Conservation (phyloP, 2,113 vertebrate species). For the Athene noctua region DNA sequence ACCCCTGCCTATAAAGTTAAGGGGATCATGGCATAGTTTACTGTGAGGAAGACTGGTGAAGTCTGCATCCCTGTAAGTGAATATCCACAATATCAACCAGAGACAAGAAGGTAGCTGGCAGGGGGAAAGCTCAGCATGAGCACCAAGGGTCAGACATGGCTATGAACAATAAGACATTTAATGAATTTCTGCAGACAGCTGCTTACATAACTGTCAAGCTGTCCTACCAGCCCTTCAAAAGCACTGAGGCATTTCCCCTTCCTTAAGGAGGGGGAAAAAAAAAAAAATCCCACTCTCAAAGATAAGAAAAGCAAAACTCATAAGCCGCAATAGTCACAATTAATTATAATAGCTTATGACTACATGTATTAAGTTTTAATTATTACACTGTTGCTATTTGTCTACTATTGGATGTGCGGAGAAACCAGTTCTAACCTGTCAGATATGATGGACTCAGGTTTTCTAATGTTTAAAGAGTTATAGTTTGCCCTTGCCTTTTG, state of each 20-base stretch:
- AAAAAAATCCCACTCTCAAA: background rate
- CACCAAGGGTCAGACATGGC: conserved; percentile 39
- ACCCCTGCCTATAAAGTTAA: background rate
- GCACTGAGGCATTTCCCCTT: conserved; percentile 30
- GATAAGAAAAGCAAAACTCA: conserved; percentile 14
- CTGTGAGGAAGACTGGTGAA: background rate
- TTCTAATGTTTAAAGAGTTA: conserved; percentile 13
- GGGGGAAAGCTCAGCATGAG: conserved; percentile 31
- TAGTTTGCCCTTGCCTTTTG: conserved; percentile 24
- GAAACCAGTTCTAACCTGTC: conserved; percentile 40
- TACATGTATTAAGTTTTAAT: conserved; percentile 46
- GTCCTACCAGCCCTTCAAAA: conserved; percentile 25
- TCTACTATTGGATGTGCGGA: background rate
- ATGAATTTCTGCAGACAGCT: conserved; percentile 66
- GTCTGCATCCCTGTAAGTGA: conserved; percentile 17
- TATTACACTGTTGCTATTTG: conserved; percentile 32
- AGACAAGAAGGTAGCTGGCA: background rate
- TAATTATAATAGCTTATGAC: conserved; percentile 53
- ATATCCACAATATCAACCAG: conserved; percentile 19
- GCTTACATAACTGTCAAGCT: conserved; percentile 52
- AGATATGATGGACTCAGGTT: background rate
- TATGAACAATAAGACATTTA: conserved; percentile 42
- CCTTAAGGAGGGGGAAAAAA: background rate
- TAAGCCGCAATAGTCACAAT: background rate
- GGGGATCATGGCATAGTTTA: background rate